Percentiles rank a stretch among this genome's conserved stretches.
Conservation (phyloP, 2,797 vertebrate species). For the Hafferia zeledoni region DNA sequence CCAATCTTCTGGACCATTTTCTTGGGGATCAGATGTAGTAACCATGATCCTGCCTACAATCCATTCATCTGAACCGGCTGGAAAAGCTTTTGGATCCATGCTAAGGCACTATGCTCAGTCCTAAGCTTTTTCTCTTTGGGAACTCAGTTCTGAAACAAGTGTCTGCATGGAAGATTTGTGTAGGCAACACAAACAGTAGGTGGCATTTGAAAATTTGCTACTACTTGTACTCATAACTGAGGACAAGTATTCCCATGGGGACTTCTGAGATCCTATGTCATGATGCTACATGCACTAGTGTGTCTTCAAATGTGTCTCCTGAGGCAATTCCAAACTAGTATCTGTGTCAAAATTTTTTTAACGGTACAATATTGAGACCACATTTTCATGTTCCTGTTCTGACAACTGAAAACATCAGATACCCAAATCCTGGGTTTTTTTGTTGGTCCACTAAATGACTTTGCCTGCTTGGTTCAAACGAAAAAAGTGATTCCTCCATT, state of each 20-base stretch:
- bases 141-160: not conserved
- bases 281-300: not conserved
- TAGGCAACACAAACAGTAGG: not conserved
- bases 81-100: not conserved
- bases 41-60: not conserved
- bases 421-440: fast-evolving
- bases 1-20: not conserved
- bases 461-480: not conserved
- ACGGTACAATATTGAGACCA: not conserved
- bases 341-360: not conserved
- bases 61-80: not conserved
- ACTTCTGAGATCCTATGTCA: not conserved
- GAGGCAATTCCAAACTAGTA: not conserved
- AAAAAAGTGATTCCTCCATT: not conserved
- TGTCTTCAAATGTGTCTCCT: not conserved
- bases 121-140: not conserved
- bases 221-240: not conserved
- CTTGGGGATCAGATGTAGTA: not conserved
- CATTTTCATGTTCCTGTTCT: not conserved
- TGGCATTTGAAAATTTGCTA: not conserved
- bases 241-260: not conserved
- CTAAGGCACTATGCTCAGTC: fast-evolving
- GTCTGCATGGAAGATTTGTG: not conserved
- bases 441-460: not conserved
- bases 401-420: not conserved